Evolutionary conservation across 2,888 invertebrate species (phyloP).

Genomic region (Harpagoxenus sublaevis): DNA sequence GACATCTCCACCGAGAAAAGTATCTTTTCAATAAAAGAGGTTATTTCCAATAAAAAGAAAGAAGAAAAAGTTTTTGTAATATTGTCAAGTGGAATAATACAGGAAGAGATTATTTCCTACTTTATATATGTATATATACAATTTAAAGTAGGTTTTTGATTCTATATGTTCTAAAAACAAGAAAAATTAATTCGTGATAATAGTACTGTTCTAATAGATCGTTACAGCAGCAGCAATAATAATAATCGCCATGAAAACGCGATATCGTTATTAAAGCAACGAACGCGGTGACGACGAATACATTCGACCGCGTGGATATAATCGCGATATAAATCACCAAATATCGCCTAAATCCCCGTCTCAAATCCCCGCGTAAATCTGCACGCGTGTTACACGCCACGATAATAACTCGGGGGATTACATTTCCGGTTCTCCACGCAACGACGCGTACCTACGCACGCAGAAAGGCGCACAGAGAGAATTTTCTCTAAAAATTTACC

Average conservation of each 20-base stretch:
- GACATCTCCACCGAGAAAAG: not conserved
- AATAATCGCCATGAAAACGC: not conserved
- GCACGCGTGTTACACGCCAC: slow-evolving; percentile 28
- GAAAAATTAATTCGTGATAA: not conserved
- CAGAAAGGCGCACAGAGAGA: not conserved
- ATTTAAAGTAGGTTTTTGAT: not conserved
- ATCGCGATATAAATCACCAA: slow-evolving; percentile 36
- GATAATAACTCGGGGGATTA: slow-evolving; percentile 42
- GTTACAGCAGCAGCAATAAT: not conserved
- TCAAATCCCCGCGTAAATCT: slow-evolving; percentile 26
- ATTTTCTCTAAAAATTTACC: too few species aligned
- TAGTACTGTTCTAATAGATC: not conserved
- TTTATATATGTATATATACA: too few species aligned
- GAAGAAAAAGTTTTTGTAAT: too few species aligned
- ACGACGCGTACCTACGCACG: not conserved
- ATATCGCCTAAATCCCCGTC: slow-evolving; percentile 17
- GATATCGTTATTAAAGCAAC: not conserved
- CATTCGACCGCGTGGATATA: not conserved
- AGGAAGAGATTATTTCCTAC: not conserved
- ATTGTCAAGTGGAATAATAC: not conserved
- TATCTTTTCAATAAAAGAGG: not conserved
- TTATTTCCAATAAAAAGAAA: not conserved
- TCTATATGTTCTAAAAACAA: not conserved
- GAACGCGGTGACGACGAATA: not conserved
- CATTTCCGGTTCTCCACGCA: slow-evolving; percentile 42